Base-by-base conservation (phyloP, 2,888 invertebrate species). In the Lissocephala sabroskyi region DNA sequence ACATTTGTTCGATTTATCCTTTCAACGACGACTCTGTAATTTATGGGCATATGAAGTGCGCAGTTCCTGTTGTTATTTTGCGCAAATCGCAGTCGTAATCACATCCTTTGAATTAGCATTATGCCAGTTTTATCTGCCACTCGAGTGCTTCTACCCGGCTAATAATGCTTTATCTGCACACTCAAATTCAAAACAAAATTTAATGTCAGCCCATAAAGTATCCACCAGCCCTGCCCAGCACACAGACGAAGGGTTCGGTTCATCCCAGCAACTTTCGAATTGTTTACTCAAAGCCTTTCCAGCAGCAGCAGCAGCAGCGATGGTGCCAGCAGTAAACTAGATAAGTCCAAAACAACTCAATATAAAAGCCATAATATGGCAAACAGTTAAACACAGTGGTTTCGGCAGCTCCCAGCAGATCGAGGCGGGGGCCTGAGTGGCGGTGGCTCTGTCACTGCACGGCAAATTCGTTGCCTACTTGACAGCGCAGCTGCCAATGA, bases 311-410 rank as follows among this genome's bases (percentile, higher is more conserved):
- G 32, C 3, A 7, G 7, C 32, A 3, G 32, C 4, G 10, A 10
- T 13, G 43, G 41, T 49, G 18, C n/a, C 48, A 48, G 55, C 73
- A 54, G 52, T 76, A 76, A 76, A 76, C 62, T 73, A 73, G 79
- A 73, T 73, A 73, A 78, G 76, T 65, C 76, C 73, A 73, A 76
- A 73, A 78, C 71, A 78, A 73, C 79, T 73, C 76, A 73, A 73
- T 73, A 76, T 75, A 73, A 73, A 73, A 73, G 76, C 78, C 76
- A 78, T 78, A 73, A 73, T 73, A 78, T 57, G 54, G 58, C 76
- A 78, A 73, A 60, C 68, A 64, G 68, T 73, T 67, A 75, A 64
- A 62, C 52, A 51, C 59, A 40, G n/a, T n/a, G n/a, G n/a, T n/a
- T n/a, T n/a, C n/a, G n/a, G n/a, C n/a, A n/a, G n/a, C n/a, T n/a